These are phyloP conservation scores for Phrynosoma platyrhinos DNA, from an alignment of 2,113 vertebrate species.

Conservation along the genomic window DNA sequence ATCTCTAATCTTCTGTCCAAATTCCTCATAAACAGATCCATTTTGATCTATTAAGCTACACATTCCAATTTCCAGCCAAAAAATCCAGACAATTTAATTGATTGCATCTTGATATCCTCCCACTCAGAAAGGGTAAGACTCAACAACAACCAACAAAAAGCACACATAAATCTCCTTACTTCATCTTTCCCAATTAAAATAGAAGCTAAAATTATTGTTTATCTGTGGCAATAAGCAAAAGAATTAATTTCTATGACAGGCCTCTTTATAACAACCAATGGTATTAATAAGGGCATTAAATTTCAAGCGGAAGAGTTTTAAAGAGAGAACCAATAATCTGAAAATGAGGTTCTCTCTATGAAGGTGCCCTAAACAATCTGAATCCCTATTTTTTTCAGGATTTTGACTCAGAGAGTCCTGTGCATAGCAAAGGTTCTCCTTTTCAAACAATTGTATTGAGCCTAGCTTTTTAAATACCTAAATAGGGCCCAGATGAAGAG, in stretches of 20 bases:
- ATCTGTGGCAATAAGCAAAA: neutral
- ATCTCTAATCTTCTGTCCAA: constrained; percentile 35
- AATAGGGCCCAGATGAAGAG: neutral
- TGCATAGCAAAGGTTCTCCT: too few species aligned
- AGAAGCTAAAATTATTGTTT: neutral
- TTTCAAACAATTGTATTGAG: too few species aligned
- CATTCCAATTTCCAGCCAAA: constrained; percentile 48
- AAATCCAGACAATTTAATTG: constrained; percentile 47
- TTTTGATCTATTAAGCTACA: constrained; percentile 48
- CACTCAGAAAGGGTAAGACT: neutral
- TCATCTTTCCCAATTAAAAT: neutral
- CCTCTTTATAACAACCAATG: neutral
- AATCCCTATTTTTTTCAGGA: too few species aligned
- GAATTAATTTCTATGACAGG: neutral
- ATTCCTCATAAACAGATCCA: constrained; percentile 38
- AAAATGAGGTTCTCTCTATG: too few species aligned
- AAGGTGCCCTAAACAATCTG: too few species aligned
- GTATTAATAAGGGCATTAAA: neutral
- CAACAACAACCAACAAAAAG: neutral
- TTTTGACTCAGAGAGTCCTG: too few species aligned
- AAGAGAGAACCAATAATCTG: too few species aligned
- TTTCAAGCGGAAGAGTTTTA: neutral
- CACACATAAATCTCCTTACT: neutral
- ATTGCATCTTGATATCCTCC: constrained; percentile 1
- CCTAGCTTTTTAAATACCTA: neutral